These are phyloP conservation scores for Centropyge bicolor DNA, from an alignment of 2,797 vertebrate species.

Conservation along the genomic window DNA sequence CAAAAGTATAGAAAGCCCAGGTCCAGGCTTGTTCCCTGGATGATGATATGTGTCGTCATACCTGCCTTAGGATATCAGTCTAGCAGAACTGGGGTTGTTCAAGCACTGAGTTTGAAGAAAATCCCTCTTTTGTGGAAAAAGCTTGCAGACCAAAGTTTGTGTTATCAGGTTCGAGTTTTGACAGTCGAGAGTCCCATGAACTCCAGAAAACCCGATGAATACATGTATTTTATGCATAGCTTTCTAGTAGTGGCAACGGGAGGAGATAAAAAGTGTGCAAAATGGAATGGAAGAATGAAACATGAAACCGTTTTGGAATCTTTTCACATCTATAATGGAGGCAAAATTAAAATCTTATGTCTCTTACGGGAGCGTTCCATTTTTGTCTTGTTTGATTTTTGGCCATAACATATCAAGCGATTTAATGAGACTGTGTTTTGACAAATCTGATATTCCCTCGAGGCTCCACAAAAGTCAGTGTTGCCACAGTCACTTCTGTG, in stretches of 20 bases:
- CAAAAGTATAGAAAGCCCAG: constrained; percentile 67
- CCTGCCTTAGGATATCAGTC: constrained; percentile 80
- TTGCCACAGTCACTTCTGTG: constrained; percentile 19
- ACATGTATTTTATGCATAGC: not conserved
- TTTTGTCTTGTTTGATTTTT: constrained; percentile 18
- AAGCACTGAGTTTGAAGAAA: constrained; percentile 48
- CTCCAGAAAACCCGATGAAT: constrained; percentile 28
- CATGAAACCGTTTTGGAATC: not conserved
- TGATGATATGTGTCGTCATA: constrained; percentile 80
- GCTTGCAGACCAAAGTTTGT: constrained; percentile 32
- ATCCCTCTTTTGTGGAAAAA: constrained; percentile 47
- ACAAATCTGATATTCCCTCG: constrained; percentile 20
- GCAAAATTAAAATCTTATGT: not conserved
- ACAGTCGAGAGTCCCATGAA: constrained; percentile 9
- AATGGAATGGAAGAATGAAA: constrained; percentile 7
- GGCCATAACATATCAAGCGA: not conserved
- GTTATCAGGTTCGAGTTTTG: constrained; percentile 28
- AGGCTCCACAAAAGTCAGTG: constrained; percentile 32
- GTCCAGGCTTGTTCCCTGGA: constrained; percentile 81
- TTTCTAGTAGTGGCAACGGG: not conserved
- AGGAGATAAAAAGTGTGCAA: not conserved
- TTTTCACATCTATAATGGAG: constrained; percentile 11
- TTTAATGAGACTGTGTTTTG: constrained; percentile 36
- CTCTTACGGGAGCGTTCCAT: not conserved
- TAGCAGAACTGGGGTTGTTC: constrained; percentile 73